Base-by-base conservation (phyloP, 2,888 invertebrate species). In the Troides aeacus region DNA sequence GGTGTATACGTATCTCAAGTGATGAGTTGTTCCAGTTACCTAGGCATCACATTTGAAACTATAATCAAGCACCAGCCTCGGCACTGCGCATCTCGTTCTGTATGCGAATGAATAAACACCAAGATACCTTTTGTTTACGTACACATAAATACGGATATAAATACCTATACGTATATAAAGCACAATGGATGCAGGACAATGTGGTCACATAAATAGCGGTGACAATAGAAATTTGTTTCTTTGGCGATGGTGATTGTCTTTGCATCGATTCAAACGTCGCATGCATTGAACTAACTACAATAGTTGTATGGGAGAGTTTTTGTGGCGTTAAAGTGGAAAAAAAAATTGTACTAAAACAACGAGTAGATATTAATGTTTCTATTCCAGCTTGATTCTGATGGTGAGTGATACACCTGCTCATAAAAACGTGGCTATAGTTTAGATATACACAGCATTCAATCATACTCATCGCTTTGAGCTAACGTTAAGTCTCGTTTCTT, bases 201-300 rank as follows among this genome's bases (percentile, higher is more conserved):
- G 63, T 68, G 36, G 57, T 50, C 42, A 42, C 42, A 62, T 57
- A 67, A 62, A 68, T 62, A 42, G 50, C 36, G 1, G 50, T 18
- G 21, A 58, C 60, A 64, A 68, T 68, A 64, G 64, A 64, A 64
- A 46, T 68, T 53, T 57, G 63, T 64, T 64, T 64, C 63, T 62
- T 57, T 57, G 39, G n/a, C 23, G 39, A n/a, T 2, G n/a, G 60
- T 30, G 53, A 61, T 39, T 61, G 61, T 68, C 39, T 3, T 18
- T 56, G 57, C 46, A 24, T 59, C 39, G 39, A 53, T 64, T 68
- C 64, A 50, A 64, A 59, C 62, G 62, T 63, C 63, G 58, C 63
- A 63, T 39, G 24, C 39, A 36, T 46, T 56, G 62, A 62, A 60
- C 46, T 36, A 53, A 50, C 24, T 50, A 60, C 30, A 50, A 66